These are phyloP conservation scores for Graptemys geographica DNA, from an alignment of 2,797 vertebrate species.

Conservation along the genomic window DNA sequence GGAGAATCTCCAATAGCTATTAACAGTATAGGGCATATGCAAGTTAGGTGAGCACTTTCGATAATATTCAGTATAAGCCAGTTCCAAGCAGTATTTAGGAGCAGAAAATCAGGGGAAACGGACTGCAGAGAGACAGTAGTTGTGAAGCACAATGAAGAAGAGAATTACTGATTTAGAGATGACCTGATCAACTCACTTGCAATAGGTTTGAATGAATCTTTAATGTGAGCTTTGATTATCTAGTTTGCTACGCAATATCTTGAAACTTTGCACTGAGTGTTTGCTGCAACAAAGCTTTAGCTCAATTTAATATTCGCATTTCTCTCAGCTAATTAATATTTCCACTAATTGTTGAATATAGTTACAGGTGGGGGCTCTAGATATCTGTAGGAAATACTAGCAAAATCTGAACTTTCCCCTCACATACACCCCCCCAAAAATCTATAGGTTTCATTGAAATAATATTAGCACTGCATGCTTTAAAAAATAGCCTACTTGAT, in stretches of 20 bases:
- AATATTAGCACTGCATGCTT: background rate
- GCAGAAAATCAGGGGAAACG: background rate
- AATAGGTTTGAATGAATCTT: background rate
- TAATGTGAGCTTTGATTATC: constrained; percentile 19
- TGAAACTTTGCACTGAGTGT: background rate
- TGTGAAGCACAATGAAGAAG: background rate
- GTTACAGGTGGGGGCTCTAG: background rate
- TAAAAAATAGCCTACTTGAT: background rate
- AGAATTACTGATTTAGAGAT: background rate
- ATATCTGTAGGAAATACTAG: background rate
- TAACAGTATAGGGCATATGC: background rate
- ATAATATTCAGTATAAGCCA: background rate
- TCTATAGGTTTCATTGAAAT: background rate
- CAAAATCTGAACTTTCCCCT: background rate
- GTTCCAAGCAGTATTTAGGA: background rate
- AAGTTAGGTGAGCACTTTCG: background rate
- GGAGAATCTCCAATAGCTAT: background rate
- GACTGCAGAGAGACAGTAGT: background rate
- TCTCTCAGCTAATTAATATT: background rate
- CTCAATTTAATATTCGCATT: background rate
- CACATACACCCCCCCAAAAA: background rate
- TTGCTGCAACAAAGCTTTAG: background rate
- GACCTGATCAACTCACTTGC: background rate
- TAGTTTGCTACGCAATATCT: background rate
- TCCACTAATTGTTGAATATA: background rate